A percentile compares a stretch with the other conserved stretches of the same genome.
phyloP scores from a whole-genome alignment of 2,888 invertebrate species.

The Ischnus inquisitorius region DNA sequence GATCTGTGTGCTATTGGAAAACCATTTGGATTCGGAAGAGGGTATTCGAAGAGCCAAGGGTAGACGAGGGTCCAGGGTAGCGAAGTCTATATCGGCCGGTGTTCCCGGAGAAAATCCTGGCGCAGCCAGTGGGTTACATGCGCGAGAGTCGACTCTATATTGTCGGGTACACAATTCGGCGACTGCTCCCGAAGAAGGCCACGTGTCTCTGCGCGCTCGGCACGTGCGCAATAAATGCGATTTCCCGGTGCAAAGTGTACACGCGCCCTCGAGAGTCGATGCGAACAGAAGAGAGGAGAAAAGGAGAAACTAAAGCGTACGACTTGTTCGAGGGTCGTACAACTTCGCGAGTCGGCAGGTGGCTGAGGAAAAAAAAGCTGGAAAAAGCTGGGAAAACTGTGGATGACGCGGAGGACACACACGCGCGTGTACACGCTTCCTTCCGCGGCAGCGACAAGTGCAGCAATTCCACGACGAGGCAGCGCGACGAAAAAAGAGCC shows the following conservation, averaged over 20 bases:
- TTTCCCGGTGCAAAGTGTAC: constrained; percentile 23
- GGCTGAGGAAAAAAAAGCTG: not conserved
- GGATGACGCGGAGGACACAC: not conserved
- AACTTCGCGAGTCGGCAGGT: constrained; percentile 17
- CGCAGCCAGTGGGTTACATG: constrained; percentile 20
- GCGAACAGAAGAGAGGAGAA: not conserved
- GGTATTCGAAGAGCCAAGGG: constrained; percentile 3
- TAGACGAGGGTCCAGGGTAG: constrained; percentile 28
- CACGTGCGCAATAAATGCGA: constrained; percentile 49
- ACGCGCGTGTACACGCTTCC: not conserved
- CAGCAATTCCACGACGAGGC: not conserved
- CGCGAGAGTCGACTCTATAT: not conserved
- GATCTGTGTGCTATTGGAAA: constrained; percentile 48
- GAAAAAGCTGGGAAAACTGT: not conserved
- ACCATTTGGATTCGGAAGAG: constrained; percentile 50
- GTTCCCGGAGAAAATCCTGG: not conserved
- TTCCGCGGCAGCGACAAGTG: not conserved
- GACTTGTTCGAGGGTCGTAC: constrained; percentile 20
- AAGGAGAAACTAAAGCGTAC: constrained; percentile 25
- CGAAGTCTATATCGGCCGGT: not conserved
- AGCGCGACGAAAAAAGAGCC: not conserved
- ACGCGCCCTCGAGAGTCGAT: not conserved
- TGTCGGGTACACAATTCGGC: constrained; percentile 9
- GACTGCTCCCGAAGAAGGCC: constrained; percentile 39
- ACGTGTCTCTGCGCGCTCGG: constrained; percentile 25